A percentile compares a stretch with the other conserved stretches of the same genome.
Conservation (phyloP, 2,888 invertebrate species). For the Harpagoxenus sublaevis region DNA sequence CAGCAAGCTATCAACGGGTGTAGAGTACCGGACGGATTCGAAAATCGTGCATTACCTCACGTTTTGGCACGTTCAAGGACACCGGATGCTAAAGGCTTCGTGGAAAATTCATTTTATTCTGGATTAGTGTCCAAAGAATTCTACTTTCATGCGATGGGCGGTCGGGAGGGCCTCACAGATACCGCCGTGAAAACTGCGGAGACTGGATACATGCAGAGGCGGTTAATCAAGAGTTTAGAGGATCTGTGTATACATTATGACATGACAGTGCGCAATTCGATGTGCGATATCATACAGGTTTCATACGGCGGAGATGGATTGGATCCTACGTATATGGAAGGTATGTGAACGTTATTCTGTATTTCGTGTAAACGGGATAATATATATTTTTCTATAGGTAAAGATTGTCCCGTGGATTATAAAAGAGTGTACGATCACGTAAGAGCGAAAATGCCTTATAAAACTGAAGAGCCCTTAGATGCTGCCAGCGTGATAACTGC, state of each 20-base stretch:
- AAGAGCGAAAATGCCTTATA: constrained; percentile 91
- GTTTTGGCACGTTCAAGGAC: constrained; percentile 90
- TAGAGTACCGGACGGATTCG: constrained; percentile 98
- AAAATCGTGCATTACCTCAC: constrained; percentile 97
- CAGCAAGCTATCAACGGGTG: constrained; percentile 99
- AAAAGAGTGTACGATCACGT: constrained; percentile 93
- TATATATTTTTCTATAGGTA: constrained; percentile 85
- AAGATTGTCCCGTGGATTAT: constrained; percentile 96
- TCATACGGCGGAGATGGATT: constrained; percentile 98
- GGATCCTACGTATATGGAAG: constrained; percentile 98
- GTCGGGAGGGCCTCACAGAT: constrained; percentile 98
- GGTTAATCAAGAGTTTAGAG: constrained; percentile 98
- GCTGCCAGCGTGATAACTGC: constrained; percentile 85
- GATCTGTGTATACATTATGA: constrained; percentile 98
- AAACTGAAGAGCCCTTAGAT: constrained; percentile 90
- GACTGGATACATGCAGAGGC: constrained; percentile 99
- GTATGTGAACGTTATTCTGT: constrained; percentile 81
- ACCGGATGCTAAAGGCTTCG: constrained; percentile 98
- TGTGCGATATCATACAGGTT: constrained; percentile 97
- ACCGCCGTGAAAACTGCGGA: constrained; percentile 99
- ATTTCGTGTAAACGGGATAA: not conserved
- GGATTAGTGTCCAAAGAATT: constrained; percentile 99
- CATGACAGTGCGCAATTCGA: constrained; percentile 97
- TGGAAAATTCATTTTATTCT: constrained; percentile 98
- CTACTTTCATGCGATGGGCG: constrained; percentile 99